These are phyloP conservation scores for Melieria crassipennis DNA, from an alignment of 2,888 invertebrate genomes.

Conservation along the genomic window DNA sequence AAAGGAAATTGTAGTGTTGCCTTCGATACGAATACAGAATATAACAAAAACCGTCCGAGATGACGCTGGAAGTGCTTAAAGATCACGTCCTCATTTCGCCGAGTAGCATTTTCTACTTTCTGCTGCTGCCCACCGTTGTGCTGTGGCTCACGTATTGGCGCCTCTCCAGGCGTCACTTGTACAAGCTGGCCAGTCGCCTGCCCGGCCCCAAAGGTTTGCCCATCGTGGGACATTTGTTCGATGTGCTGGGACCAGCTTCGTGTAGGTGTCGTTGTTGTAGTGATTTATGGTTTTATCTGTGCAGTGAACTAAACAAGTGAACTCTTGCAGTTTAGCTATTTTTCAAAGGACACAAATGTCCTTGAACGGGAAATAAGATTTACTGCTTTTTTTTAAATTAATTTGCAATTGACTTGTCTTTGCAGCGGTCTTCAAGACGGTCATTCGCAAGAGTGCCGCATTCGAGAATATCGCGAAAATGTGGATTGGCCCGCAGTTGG, in stretches of 20 bases:
- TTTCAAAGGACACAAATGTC: no score
- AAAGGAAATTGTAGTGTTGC: neutral
- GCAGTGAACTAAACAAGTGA: neutral
- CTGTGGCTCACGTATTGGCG: conserved; percentile 82
- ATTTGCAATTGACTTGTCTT: conserved; percentile 33
- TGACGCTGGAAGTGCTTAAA: conserved; percentile 60
- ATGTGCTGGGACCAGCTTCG: conserved; percentile 77
- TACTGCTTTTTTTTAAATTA: neutral
- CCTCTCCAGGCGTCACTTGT: conserved; percentile 76
- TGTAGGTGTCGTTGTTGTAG: conserved; percentile 66
- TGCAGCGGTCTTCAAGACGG: conserved; percentile 76
- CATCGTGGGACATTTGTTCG: conserved; percentile 78
- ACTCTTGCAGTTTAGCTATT: no score
- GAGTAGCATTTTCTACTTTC: conserved; percentile 75
- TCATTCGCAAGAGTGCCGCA: conserved; percentile 65
- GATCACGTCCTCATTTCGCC: conserved; percentile 67
- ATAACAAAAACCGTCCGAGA: conserved; percentile 28
- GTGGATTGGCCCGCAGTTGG: conserved; percentile 81
- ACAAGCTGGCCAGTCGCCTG: conserved; percentile 76
- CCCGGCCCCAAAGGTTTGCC: conserved; percentile 80
- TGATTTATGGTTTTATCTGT: conserved; percentile 3
- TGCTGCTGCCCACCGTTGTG: conserved; percentile 76
- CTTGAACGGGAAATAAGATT: no score
- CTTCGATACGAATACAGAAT: neutral
- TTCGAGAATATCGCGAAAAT: conserved; percentile 73